A percentile compares a stretch with the other conserved stretches of the same genome.
Evolutionary conservation across 2,888 invertebrate species (phyloP).

Genomic region (Coelinius sp.): DNA sequence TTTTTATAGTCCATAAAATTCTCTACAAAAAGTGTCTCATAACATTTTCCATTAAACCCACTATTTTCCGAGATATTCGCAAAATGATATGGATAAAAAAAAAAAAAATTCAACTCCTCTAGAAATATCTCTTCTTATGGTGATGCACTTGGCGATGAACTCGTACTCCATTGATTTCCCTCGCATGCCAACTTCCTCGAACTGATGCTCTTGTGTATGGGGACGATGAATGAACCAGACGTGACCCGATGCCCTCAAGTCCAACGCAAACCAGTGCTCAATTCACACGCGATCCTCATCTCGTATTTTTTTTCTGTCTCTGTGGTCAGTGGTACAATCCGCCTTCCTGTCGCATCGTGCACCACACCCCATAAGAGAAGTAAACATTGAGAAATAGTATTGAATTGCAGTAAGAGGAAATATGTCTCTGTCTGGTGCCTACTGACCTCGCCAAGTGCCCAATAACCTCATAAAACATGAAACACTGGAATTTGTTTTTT

Average conservation of each 20-base stretch:
- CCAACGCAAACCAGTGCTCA: constrained; percentile 25
- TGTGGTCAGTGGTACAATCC: constrained; percentile 3
- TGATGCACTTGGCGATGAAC: background rate
- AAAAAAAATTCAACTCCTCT: no score
- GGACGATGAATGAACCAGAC: constrained; percentile 49
- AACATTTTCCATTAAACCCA: no score
- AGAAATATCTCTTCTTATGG: no score
- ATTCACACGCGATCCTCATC: constrained; percentile 24
- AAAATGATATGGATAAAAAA: no score
- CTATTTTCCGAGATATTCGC: no score
- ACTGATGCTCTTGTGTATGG: constrained; percentile 21
- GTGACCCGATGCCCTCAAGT: constrained; percentile 34
- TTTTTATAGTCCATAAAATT: no score
- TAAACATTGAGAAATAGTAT: constrained; percentile 11
- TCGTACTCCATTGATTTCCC: constrained; percentile 9
- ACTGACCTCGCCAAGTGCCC: constrained; percentile 39
- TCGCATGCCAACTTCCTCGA: constrained; percentile 21
- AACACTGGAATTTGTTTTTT: background rate
- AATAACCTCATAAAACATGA: constrained; percentile 30
- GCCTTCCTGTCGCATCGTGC: constrained; percentile 18
- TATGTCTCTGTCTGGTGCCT: constrained; percentile 23
- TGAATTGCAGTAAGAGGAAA: constrained; percentile 2
- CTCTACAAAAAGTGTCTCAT: no score
- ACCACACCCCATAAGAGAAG: constrained; percentile 31
- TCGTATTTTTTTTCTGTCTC: constrained; percentile 4